Evolutionary conservation across 2,888 invertebrate species (phyloP).

Genomic region (Apantesis nais): DNA sequence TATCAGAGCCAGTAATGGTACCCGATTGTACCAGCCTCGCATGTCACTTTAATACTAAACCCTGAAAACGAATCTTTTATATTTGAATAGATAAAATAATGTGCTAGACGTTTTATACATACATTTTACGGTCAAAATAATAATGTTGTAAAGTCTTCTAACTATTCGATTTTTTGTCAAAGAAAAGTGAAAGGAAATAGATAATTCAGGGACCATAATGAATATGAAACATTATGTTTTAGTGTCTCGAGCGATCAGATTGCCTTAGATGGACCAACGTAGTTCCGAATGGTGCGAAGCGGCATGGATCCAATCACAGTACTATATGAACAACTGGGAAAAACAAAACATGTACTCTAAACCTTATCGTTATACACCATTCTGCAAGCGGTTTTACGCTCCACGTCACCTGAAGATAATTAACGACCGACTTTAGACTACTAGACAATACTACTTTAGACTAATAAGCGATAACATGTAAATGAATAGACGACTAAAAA

Average conservation of each 20-base stretch:
- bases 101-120: neutral
- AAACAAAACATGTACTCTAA: slow-evolving; percentile 45
- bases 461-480: slow-evolving; percentile 8
- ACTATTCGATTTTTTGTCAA: slow-evolving; percentile 8
- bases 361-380: slow-evolving; percentile 31
- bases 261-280: slow-evolving; percentile 55
- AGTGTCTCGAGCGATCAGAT: slow-evolving; percentile 31
- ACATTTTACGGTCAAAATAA: neutral
- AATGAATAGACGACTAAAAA: slow-evolving; percentile 14
- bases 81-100: neutral
- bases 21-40: slow-evolving; percentile 45
- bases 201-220: slow-evolving; percentile 21
- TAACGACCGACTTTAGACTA: slow-evolving; percentile 27
- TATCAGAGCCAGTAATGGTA: slow-evolving; percentile 54
- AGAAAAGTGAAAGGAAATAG: slow-evolving; percentile 36
- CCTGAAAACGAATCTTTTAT: slow-evolving; percentile 1
- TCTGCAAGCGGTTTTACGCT: slow-evolving; percentile 65
- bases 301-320: slow-evolving; percentile 52
- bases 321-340: slow-evolving; percentile 31
- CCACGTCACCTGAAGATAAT: slow-evolving; percentile 45
- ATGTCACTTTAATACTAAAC: slow-evolving; percentile 30
- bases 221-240: slow-evolving; percentile 42
- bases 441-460: neutral
- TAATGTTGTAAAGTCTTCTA: neutral
- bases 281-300: slow-evolving; percentile 73